A percentile compares a stretch with the other conserved stretches of the same genome.
Conservation (phyloP, 2,113 vertebrate genomes). For the Calypte anna region DNA sequence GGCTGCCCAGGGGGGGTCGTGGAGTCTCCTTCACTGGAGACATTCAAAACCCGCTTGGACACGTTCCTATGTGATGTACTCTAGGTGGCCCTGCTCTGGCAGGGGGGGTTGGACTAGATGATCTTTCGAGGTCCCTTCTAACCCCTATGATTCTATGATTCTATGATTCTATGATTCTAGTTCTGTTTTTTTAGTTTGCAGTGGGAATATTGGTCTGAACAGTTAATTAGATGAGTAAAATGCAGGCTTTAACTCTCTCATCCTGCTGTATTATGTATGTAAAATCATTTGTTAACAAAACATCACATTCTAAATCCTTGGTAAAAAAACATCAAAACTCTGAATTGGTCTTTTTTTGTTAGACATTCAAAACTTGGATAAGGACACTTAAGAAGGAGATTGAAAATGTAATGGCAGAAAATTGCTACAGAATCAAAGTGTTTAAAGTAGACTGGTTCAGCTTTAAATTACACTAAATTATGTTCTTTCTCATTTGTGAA, state of each 20-base stretch:
- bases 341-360: background rate
- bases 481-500: background rate
- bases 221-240: background rate
- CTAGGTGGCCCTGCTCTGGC: too few relatives aligned
- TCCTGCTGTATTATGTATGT: background rate
- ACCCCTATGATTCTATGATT: too few relatives aligned
- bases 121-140: too few relatives aligned
- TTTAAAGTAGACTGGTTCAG: background rate
- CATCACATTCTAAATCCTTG: background rate
- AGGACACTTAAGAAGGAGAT: background rate
- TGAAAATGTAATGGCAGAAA: background rate
- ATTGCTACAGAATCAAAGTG: background rate
- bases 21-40: too few relatives aligned
- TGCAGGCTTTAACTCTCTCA: background rate
- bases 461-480: background rate
- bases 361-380: background rate
- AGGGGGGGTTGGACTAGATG: too few relatives aligned
- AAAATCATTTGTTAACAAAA: background rate
- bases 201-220: background rate
- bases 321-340: background rate
- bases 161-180: too few relatives aligned
- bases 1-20: too few relatives aligned
- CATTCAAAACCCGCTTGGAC: too few relatives aligned
- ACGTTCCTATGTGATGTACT: too few relatives aligned
- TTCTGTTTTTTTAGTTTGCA: background rate